Conservation (phyloP, 2,113 vertebrate genomes). For the Chunga burmeisteri region DNA sequence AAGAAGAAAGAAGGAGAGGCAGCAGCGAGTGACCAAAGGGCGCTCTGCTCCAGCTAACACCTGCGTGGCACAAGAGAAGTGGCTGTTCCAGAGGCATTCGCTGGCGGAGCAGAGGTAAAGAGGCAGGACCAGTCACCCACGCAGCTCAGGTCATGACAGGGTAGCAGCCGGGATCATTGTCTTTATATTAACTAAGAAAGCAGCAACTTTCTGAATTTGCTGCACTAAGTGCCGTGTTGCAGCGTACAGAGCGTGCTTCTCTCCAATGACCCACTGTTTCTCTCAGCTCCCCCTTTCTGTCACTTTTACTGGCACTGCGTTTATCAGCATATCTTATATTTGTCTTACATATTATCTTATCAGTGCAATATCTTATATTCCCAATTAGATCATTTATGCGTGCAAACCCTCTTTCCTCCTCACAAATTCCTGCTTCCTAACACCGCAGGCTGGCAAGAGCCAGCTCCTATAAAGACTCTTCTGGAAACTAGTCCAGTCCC, state of each 20-base stretch:
- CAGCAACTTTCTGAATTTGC: background rate
- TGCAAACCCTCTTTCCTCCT: background rate
- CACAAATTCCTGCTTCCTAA: background rate
- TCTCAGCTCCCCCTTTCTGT: background rate
- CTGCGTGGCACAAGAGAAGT: fast-evolving
- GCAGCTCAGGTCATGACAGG: background rate
- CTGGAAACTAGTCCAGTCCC: background rate
- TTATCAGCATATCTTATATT: background rate
- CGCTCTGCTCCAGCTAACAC: background rate
- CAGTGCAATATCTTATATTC: background rate
- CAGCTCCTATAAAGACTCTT: background rate
- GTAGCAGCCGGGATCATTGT: background rate
- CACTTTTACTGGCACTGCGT: background rate
- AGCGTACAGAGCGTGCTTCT: background rate
- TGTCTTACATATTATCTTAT: too few relatives aligned
- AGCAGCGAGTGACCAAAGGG: background rate
- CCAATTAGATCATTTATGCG: background rate
- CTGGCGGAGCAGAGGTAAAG: background rate
- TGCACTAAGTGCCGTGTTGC: background rate
- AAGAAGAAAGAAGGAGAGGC: background rate
- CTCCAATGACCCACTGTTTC: fast-evolving
- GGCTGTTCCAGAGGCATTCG: background rate
- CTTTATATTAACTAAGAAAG: background rate
- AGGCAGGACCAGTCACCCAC: background rate
- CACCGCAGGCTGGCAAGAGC: background rate